phyloP scores from a whole-genome alignment of 2,888 invertebrate species.

The Cremastinae sp. region DNA sequence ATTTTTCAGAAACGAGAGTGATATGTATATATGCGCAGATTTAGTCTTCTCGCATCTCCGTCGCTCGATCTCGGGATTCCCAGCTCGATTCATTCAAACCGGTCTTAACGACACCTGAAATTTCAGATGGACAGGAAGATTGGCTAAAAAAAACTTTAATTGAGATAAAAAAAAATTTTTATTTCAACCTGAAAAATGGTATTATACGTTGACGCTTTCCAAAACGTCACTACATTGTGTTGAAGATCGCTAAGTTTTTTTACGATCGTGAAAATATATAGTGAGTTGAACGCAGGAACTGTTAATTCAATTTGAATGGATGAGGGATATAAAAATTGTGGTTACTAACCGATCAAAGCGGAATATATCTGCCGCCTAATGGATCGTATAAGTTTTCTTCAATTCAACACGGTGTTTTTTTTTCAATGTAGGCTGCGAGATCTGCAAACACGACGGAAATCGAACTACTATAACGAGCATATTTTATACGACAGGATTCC shows the following conservation, averaged over 20 bases:
- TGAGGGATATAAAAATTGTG: no score
- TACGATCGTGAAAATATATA: no score
- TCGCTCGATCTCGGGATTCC: not conserved
- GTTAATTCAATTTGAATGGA: not conserved
- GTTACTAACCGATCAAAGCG: no score
- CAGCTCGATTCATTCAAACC: no score
- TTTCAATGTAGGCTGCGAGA: not conserved
- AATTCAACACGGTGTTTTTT: not conserved
- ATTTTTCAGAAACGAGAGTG: not conserved
- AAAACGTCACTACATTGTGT: no score
- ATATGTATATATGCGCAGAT: not conserved
- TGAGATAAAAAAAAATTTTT: no score
- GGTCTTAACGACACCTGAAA: not conserved
- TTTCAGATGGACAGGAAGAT: not conserved
- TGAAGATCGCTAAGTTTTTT: no score
- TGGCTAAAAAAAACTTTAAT: no score
- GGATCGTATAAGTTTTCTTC: not conserved
- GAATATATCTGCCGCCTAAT: not conserved
- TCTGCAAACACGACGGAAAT: conserved; percentile 13
- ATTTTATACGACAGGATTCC: conserved; percentile 39
- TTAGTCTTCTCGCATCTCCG: conserved; percentile 24
- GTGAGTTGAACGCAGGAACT: no score
- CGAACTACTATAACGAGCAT: conserved; percentile 24
- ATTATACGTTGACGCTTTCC: no score
- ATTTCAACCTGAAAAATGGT: no score